Percentiles rank a stretch among this genome's conserved stretches.
These are phyloP conservation scores for Melinopterus prodromus DNA, from an alignment of 2,888 invertebrate species.

Conservation along the genomic window DNA sequence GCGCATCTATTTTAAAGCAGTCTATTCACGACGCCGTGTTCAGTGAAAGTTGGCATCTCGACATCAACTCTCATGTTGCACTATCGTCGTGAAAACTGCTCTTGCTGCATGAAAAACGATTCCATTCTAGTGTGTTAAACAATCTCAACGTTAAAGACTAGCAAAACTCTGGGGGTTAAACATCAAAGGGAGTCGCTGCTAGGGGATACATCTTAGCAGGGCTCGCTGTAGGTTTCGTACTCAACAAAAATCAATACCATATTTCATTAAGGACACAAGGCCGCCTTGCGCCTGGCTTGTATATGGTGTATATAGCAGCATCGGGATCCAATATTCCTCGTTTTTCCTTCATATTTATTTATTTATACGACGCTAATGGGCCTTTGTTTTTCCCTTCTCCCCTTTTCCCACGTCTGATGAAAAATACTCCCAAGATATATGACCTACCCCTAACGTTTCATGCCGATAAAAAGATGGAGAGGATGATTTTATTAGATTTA, in stretches of 20 bases:
- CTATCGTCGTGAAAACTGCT: not conserved
- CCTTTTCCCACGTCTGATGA: not conserved
- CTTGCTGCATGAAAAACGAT: not conserved
- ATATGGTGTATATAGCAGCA: slow-evolving; percentile 6
- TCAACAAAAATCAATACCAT: slow-evolving; percentile 17
- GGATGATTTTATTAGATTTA: not conserved
- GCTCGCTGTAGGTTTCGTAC: not conserved
- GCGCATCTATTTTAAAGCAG: no score
- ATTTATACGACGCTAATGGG: slow-evolving; percentile 15
- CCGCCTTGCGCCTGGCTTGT: not conserved
- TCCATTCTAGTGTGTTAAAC: not conserved
- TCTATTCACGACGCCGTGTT: no score
- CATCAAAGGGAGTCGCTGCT: slow-evolving; percentile 14
- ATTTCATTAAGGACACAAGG: slow-evolving; percentile 25
- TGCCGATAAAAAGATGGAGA: not conserved
- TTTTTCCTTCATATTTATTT: slow-evolving; percentile 18
- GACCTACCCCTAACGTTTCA: not conserved
- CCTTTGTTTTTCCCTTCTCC: not conserved
- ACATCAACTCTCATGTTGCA: not conserved
- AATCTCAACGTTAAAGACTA: slow-evolving; percentile 4
- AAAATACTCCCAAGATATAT: not conserved
- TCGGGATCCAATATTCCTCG: slow-evolving; percentile 11
- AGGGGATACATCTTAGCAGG: not conserved
- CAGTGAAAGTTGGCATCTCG: not conserved
- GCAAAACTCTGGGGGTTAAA: slow-evolving; percentile 12